phyloP scores from a whole-genome alignment of 2,797 vertebrate genomes.

The Argya squamiceps region DNA sequence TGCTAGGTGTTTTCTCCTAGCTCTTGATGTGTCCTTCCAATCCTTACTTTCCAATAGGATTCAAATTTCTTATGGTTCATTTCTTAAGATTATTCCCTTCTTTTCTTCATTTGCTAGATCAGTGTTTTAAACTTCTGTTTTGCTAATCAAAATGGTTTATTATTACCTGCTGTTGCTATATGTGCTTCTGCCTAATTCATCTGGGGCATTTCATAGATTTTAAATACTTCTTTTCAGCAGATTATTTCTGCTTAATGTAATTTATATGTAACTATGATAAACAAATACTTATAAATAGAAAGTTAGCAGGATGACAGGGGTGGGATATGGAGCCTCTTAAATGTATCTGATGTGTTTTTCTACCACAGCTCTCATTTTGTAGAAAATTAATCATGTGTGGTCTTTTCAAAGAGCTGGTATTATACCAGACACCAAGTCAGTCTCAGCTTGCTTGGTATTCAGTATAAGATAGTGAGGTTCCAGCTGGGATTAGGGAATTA shows the following conservation, averaged over 20 bases:
- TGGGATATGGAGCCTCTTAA: not conserved
- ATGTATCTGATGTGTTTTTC: not conserved
- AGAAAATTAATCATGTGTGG: not conserved
- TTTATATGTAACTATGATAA: not conserved
- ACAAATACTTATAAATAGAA: not conserved
- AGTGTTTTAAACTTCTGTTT: not conserved
- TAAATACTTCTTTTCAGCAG: not conserved
- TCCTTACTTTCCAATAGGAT: not conserved
- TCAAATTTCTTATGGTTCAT: not conserved
- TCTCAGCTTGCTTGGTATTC: not conserved
- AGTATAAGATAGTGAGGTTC: not conserved
- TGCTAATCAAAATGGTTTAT: not conserved
- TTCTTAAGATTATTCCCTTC: not conserved
- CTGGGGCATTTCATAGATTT: not conserved
- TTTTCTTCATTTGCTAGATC: not conserved
- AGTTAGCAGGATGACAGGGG: not conserved
- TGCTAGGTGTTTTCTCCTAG: not conserved
- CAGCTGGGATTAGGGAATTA: conserved; percentile 29
- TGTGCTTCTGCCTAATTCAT: not conserved
- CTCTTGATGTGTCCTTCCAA: not conserved
- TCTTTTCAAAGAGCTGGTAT: not conserved
- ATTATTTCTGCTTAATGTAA: not conserved
- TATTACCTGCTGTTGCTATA: not conserved
- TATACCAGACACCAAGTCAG: not conserved
- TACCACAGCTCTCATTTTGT: not conserved